These are phyloP conservation scores for Anneissia japonica DNA, from an alignment of 35 echinoderm and acorn worm genomes.

Conservation along the genomic window DNA sequence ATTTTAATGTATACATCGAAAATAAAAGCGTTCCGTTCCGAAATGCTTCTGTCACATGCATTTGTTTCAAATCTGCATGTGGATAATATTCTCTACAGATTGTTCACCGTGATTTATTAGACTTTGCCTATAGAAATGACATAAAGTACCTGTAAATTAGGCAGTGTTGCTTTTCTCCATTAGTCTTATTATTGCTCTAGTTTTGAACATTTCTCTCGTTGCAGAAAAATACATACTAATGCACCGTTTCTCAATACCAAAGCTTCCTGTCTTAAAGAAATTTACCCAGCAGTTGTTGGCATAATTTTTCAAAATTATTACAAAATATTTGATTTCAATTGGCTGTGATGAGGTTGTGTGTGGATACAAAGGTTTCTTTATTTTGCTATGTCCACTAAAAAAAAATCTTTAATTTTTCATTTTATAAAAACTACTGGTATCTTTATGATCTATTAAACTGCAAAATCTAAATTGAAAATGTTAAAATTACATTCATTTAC, in stretches of 20 bases:
- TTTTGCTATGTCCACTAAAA: background rate
- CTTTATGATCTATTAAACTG: no score
- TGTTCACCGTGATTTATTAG: background rate
- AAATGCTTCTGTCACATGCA: background rate
- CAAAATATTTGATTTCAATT: background rate
- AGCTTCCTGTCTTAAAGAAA: background rate
- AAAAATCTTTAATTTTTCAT: no score
- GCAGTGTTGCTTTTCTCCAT: background rate
- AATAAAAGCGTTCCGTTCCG: no score
- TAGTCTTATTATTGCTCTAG: background rate
- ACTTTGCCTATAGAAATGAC: background rate
- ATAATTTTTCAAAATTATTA: background rate
- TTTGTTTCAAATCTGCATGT: background rate
- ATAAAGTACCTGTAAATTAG: background rate
- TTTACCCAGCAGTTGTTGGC: background rate
- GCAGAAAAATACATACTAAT: background rate
- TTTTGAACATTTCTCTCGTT: background rate
- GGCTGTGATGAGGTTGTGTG: background rate
- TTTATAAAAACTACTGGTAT: no score
- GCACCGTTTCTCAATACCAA: background rate
- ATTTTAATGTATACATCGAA: no score
- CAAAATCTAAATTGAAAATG: no score
- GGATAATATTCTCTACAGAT: background rate
- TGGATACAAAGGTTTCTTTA: background rate
- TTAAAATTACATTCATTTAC: no score